phyloP scores from a whole-genome alignment of 2,113 vertebrate species.

The Chaetura pelagica region DNA sequence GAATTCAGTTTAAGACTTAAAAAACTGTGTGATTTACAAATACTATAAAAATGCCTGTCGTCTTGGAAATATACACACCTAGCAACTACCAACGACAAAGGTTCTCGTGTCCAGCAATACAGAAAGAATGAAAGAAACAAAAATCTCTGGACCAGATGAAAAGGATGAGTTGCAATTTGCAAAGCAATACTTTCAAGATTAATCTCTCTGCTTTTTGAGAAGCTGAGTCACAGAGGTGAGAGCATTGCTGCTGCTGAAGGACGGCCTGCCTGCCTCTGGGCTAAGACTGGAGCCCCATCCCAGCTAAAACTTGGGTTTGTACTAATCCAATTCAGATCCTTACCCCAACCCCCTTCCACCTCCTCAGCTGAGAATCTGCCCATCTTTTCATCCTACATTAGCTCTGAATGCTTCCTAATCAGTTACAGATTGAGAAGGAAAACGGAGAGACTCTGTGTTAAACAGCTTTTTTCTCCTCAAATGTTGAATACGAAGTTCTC shows the following conservation, averaged over 20 bases:
- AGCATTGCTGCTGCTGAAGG: neutral
- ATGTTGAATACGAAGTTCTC: constrained; percentile 32
- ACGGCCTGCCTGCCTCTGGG: neutral
- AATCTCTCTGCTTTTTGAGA: neutral
- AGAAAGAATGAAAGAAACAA: neutral
- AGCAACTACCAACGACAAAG: neutral
- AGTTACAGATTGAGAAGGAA: constrained; percentile 56
- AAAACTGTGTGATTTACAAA: neutral
- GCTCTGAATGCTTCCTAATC: constrained; percentile 47
- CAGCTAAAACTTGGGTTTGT: neutral
- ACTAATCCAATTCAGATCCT: constrained; percentile 32
- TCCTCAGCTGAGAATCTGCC: neutral
- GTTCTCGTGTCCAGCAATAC: neutral
- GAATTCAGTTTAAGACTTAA: neutral
- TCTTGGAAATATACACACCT: neutral
- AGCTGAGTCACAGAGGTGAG: neutral
- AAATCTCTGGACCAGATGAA: neutral
- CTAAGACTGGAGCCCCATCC: neutral
- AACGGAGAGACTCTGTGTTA: neutral
- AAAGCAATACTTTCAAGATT: neutral
- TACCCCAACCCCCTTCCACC: neutral
- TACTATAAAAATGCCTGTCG: neutral
- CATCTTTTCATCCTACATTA: constrained; percentile 43
- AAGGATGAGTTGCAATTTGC: neutral
- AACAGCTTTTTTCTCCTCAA: constrained; percentile 41